Evolutionary conservation across 2,888 invertebrate genomes (phyloP).

Genomic region (Latrodectus hesperus): DNA sequence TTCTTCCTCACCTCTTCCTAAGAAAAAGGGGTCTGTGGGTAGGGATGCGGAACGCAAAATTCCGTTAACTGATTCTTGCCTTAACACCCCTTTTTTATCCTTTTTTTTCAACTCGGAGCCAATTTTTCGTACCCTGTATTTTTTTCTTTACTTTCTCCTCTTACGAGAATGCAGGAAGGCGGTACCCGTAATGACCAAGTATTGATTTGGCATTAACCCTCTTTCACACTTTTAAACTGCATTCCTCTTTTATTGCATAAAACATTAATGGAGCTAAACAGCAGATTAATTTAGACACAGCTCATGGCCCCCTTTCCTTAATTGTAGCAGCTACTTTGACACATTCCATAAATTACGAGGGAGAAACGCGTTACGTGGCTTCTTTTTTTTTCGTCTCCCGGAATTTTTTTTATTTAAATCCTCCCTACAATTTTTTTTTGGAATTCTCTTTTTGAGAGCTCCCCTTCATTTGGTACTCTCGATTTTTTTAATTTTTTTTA

Average conservation of each 20-base stretch:
- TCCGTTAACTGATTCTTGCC: constrained; percentile 68
- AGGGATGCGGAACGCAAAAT: constrained; percentile 28
- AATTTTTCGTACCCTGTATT: constrained; percentile 53
- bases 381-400: constrained; percentile 7
- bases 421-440: constrained; percentile 9
- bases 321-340: constrained; percentile 68
- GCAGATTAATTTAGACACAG: constrained; percentile 69
- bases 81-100: constrained; percentile 46
- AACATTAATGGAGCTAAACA: constrained; percentile 70
- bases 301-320: constrained; percentile 56
- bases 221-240: constrained; percentile 69
- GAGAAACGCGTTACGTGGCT: constrained; percentile 28
- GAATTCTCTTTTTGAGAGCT: constrained; percentile 19
- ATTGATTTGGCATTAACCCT: constrained; percentile 68
- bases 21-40: constrained; percentile 6
- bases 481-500: constrained; percentile 22
- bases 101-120: constrained; percentile 64
- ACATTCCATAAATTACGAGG: constrained; percentile 66
- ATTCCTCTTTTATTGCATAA: constrained; percentile 67
- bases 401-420: constrained; percentile 13
- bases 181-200: constrained; percentile 61
- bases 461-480: constrained; percentile 38
- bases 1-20: not conserved
- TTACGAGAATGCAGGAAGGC: constrained; percentile 37
- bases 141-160: constrained; percentile 19